Evolutionary conservation across 2,113 vertebrate genomes (phyloP).

Genomic region (Uria aalge): DNA sequence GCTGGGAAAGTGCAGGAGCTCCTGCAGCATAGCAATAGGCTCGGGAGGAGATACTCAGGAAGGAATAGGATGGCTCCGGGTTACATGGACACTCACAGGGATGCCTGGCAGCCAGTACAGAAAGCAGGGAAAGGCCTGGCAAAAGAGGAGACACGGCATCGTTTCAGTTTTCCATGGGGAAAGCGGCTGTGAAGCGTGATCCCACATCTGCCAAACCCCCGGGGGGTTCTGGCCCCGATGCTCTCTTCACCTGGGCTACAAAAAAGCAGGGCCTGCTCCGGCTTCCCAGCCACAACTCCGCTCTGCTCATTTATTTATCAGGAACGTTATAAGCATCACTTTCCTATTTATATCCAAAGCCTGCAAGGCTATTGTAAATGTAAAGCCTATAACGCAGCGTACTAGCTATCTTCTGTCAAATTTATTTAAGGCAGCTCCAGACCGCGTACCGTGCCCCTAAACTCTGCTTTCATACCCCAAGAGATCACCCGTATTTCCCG

Average conservation of each 20-base stretch:
- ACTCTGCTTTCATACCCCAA: neutral
- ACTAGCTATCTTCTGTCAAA: neutral
- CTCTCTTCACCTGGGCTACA: neutral
- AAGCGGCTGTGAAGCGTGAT: neutral
- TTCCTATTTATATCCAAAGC: neutral
- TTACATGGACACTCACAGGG: neutral
- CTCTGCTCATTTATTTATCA: neutral
- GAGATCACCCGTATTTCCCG: neutral
- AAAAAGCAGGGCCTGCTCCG: neutral
- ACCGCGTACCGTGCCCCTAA: accelerated
- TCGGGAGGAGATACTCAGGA: neutral
- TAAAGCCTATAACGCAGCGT: neutral
- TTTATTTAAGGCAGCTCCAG: neutral
- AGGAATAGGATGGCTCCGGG: neutral
- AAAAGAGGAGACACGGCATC: accelerated
- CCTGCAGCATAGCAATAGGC: accelerated
- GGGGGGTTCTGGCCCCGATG: accelerated
- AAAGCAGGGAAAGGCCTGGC: neutral
- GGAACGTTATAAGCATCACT: neutral
- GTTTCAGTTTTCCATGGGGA: neutral
- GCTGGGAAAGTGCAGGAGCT: neutral
- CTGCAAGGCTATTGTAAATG: neutral
- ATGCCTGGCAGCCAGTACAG: too few relatives aligned
- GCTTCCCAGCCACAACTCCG: neutral
- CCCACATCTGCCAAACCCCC: neutral